Base-by-base conservation (phyloP, 2,888 invertebrate genomes). In the Torymus aiolomorphi region DNA sequence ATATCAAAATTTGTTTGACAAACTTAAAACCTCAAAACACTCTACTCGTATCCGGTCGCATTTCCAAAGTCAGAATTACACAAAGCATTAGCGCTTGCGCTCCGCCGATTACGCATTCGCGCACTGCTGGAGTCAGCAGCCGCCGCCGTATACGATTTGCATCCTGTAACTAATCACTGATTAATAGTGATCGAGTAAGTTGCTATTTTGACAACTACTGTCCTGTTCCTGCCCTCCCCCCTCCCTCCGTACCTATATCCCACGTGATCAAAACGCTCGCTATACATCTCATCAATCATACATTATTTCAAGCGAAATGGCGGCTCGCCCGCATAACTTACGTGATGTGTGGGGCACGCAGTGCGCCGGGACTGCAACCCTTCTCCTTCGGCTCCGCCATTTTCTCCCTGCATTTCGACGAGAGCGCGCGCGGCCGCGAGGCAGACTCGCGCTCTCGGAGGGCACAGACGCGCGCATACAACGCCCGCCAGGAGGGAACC, bases 151-250 rank as follows among this genome's bases (percentile, higher is more conserved):
- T 75, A 65, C 61, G 61, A 81, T 78, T 78, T 75, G 72, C 81
- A 81, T 78, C 49, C 65, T 69, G 73, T 73, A 73, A 65, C 76
- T 77, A 81, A 81, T 76, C 72, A 72, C 72, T 78, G 65, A 81
- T 78, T 81, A 81, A 81, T 76, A 76, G 78, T 78, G 78, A 81
- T 81, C 78, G 78, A 81, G 78, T 78, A 78, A 81, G 74, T 76
- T 74, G 61, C 78, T 76, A 65, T 80, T 80, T 80, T 77, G 77
- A 74, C 77, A 80, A 78, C 69, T 56, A 78, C 42, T 71, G 52
- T 24, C 20, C 31, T 18, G 11, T 63, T 13, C n/a, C 56, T 65
- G 11, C 13, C 2, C 10, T 18, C 20, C 2, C 20, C 20, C 20
- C 42, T 16, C n/a, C 24, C 20, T 57, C 57, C 42, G 52, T 14